phyloP scores from a whole-genome alignment of 2,113 vertebrate species.

The Manacus vitellinus region DNA sequence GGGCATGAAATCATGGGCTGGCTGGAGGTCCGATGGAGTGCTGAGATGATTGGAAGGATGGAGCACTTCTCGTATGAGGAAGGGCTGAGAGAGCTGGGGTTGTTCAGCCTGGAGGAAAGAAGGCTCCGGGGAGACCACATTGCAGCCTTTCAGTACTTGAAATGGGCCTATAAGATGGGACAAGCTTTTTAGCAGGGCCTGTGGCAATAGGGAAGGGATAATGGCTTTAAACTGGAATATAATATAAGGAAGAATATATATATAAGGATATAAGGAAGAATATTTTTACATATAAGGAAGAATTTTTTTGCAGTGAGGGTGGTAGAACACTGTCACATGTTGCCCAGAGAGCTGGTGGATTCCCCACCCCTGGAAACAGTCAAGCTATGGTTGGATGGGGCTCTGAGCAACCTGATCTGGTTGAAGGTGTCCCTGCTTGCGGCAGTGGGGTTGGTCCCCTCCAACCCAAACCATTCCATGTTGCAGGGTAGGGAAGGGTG shows the following conservation, averaged over 20 bases:
- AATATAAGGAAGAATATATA: background rate
- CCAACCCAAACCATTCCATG: background rate
- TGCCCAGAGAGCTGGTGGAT: background rate
- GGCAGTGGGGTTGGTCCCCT: background rate
- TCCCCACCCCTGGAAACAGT: background rate
- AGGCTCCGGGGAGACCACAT: background rate
- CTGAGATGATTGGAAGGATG: background rate
- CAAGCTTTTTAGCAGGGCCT: background rate
- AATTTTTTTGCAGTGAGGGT: background rate
- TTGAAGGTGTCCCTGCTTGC: background rate
- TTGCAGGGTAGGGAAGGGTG: background rate
- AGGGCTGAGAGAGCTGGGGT: background rate
- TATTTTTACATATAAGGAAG: background rate
- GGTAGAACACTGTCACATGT: background rate
- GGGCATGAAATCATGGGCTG: background rate
- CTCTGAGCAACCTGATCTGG: background rate
- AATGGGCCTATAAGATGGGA: background rate
- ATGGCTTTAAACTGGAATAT: background rate
- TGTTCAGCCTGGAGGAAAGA: background rate
- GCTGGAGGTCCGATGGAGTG: too few relatives aligned
- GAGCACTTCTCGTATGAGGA: background rate
- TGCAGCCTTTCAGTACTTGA: background rate
- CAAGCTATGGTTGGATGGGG: background rate
- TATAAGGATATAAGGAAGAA: background rate
- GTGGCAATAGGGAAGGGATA: background rate